Percentiles rank a stretch among this genome's conserved stretches.
Evolutionary conservation across 2,113 vertebrate genomes (phyloP).

Genomic region (Anolis carolinensis): DNA sequence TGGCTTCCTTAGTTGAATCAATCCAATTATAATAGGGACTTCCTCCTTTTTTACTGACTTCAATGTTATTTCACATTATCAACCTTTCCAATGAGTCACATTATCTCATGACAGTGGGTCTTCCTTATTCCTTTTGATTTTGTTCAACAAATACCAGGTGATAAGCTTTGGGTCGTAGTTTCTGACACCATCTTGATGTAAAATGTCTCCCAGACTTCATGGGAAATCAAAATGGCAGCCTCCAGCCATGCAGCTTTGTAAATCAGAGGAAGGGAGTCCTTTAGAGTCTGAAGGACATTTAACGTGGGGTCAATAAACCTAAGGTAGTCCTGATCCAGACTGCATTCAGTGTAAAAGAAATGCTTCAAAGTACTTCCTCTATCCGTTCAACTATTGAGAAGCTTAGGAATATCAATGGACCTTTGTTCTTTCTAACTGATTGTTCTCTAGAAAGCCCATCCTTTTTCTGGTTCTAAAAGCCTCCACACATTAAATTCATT

Average conservation of each 20-base stretch:
- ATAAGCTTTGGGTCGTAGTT: background rate
- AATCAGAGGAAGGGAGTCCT: background rate
- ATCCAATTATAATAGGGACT: no score
- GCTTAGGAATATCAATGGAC: background rate
- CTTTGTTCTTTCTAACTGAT: background rate
- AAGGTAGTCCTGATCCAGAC: background rate
- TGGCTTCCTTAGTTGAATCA: no score
- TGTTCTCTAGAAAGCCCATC: background rate
- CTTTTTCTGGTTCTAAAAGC: background rate
- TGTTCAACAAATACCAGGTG: no score
- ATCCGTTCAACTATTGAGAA: background rate
- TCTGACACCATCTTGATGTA: background rate
- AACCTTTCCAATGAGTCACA: no score
- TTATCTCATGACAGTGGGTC: no score
- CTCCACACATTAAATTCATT: background rate
- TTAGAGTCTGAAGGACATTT: background rate
- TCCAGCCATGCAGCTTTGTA: no score
- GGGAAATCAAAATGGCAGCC: background rate
- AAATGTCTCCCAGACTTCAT: background rate
- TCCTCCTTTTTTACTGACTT: no score
- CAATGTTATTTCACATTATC: no score
- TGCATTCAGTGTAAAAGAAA: background rate
- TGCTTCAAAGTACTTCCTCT: background rate
- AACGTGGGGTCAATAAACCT: background rate
- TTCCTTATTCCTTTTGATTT: no score